These are phyloP conservation scores for Saturnia japonica DNA, from an alignment of 2,888 invertebrate genomes.

Conservation along the genomic window DNA sequence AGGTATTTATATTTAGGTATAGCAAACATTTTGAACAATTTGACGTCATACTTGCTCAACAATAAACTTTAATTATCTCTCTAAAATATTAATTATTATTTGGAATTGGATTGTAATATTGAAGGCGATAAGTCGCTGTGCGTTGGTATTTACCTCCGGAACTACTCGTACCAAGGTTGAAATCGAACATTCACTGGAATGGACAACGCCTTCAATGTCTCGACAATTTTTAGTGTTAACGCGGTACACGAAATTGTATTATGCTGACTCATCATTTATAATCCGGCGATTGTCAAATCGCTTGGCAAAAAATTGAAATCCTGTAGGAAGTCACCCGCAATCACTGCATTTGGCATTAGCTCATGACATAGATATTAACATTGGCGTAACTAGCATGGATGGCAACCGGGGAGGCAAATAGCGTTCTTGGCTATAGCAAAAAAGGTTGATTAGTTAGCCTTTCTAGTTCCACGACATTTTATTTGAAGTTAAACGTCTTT, in stretches of 20 bases:
- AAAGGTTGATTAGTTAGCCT: too few species aligned
- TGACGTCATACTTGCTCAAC: background rate
- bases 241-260: constrained; percentile 1
- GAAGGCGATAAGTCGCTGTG: background rate
- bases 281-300: background rate
- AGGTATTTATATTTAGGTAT: background rate
- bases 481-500: too few species aligned
- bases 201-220: constrained; percentile 18
- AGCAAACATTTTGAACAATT: background rate
- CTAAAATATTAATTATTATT: background rate
- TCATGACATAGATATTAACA: too few species aligned
- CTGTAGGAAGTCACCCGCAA: too few species aligned
- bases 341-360: too few species aligned
- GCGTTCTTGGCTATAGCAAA: too few species aligned
- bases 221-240: background rate
- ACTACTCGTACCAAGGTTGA: constrained; percentile 22
- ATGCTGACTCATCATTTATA: background rate
- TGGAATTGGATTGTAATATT: background rate
- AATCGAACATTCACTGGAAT: constrained; percentile 20
- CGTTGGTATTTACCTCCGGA: constrained; percentile 20
- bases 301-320: too few species aligned
- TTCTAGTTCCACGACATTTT: too few species aligned
- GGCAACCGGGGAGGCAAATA: too few species aligned
- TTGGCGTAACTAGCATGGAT: too few species aligned
- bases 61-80: background rate